Conservation (phyloP, 2,888 invertebrate genomes). For the Heterodera filipjevi region DNA sequence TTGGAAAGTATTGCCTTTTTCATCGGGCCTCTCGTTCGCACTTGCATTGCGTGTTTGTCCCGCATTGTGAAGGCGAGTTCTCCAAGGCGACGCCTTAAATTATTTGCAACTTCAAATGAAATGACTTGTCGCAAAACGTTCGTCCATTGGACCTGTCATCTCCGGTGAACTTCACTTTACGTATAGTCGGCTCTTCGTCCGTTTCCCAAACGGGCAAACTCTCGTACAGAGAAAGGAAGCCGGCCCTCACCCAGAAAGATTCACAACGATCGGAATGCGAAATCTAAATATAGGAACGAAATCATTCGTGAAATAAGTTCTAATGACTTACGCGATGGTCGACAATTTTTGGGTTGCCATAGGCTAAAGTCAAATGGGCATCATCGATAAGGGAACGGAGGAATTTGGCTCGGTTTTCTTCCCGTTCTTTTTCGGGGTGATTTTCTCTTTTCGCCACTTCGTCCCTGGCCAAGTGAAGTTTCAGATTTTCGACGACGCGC, state of each 20-base stretch:
- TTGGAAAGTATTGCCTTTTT: slow-evolving; percentile 28
- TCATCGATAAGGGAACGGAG: slow-evolving; percentile 19
- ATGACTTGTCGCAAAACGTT: not conserved
- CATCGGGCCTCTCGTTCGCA: slow-evolving; percentile 47
- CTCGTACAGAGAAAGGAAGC: slow-evolving; percentile 59
- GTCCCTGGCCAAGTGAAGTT: slow-evolving; percentile 4
- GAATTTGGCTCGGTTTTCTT: slow-evolving; percentile 18
- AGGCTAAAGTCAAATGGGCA: slow-evolving; percentile 18
- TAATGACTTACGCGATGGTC: slow-evolving; percentile 9
- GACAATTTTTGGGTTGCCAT: slow-evolving; percentile 15
- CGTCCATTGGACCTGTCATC: slow-evolving; percentile 52
- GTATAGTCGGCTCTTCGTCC: slow-evolving; percentile 37
- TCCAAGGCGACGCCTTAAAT: slow-evolving; percentile 58
- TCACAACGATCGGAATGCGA: slow-evolving; percentile 48
- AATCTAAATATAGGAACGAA: slow-evolving; percentile 21
- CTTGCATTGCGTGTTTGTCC: slow-evolving; percentile 53
- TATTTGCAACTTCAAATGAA: not conserved
- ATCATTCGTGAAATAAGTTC: not conserved
- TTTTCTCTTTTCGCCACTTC: not conserved
- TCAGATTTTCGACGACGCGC: slow-evolving; percentile 10
- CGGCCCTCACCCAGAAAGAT: slow-evolving; percentile 62
- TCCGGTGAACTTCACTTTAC: slow-evolving; percentile 53
- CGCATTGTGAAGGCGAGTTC: slow-evolving; percentile 61
- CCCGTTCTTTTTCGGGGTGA: slow-evolving; percentile 14
- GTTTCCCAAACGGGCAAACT: slow-evolving; percentile 43